These are phyloP conservation scores for Chrysolina oricalcia DNA, from an alignment of 2,888 invertebrate genomes.

Conservation along the genomic window DNA sequence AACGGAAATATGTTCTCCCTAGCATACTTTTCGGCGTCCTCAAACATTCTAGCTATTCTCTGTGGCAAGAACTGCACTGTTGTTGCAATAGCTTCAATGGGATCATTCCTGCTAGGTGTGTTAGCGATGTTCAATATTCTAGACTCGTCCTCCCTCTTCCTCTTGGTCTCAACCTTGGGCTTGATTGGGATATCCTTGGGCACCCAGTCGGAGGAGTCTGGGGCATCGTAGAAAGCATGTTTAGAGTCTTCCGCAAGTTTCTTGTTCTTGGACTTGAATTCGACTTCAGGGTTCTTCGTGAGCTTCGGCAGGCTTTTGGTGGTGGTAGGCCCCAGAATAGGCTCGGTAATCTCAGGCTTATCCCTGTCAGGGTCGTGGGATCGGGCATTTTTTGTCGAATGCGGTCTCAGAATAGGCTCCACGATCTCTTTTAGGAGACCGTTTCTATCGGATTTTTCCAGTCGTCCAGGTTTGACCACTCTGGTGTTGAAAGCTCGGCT, in stretches of 20 bases:
- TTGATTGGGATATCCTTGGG: constrained; percentile 53
- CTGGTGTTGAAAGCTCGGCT: constrained; percentile 76
- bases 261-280: background rate
- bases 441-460: constrained; percentile 38
- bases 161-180: constrained; percentile 60
- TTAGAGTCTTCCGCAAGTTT: constrained; percentile 60
- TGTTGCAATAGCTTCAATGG: constrained; percentile 68
- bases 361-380: constrained; percentile 70
- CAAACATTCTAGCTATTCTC: constrained; percentile 84
- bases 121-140: constrained; percentile 43
- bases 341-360: constrained; percentile 78
- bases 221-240: constrained; percentile 60
- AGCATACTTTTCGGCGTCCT: constrained; percentile 87
- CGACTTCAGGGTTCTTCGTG: constrained; percentile 10
- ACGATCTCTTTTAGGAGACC: constrained; percentile 76
- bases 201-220: constrained; percentile 61
- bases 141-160: constrained; percentile 67
- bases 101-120: constrained; percentile 58
- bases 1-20: constrained; percentile 84
- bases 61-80: constrained; percentile 88
- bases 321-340: constrained; percentile 73
- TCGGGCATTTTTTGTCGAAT: constrained; percentile 74
- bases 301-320: constrained; percentile 36
- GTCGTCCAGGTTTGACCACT: constrained; percentile 55
- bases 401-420: constrained; percentile 82